Conservation (phyloP, 2,888 invertebrate genomes). For the Iphiclides podalirius region DNA sequence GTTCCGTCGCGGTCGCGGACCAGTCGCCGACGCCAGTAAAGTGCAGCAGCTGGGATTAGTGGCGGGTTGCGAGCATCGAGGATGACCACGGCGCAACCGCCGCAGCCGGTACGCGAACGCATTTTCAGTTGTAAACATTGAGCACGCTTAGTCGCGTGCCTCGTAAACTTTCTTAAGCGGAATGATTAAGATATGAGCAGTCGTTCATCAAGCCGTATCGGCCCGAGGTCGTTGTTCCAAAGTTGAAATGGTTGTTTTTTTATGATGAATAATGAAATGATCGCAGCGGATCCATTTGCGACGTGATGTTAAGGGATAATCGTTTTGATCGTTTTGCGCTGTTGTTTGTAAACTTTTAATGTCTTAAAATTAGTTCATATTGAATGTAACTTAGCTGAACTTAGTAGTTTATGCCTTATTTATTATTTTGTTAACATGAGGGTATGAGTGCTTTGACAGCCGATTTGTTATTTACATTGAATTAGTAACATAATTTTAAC, state of each 20-base stretch:
- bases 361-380: too few relatives aligned
- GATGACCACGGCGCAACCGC: constrained; percentile 45
- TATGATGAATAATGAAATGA: neutral
- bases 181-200: neutral
- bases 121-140: constrained; percentile 29
- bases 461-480: too few relatives aligned
- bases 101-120: constrained; percentile 53
- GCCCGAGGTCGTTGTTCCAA: neutral
- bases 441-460: too few relatives aligned
- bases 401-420: too few relatives aligned
- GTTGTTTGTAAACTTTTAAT: too few relatives aligned
- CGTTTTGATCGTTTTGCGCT: too few relatives aligned
- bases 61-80: constrained; percentile 45
- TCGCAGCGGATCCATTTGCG: neutral
- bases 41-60: constrained; percentile 50
- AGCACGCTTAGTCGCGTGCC: neutral
- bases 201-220: neutral
- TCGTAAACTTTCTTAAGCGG: constrained; percentile 12
- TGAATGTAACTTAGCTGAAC: too few relatives aligned
- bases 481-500: too few relatives aligned
- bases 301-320: too few relatives aligned
- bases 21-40: constrained; percentile 8
- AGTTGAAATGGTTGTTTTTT: neutral
- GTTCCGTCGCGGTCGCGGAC: neutral
- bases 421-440: too few relatives aligned